Evolutionary conservation across 2,797 vertebrate species (phyloP).

Genomic region (Lepus oiostolus): DNA sequence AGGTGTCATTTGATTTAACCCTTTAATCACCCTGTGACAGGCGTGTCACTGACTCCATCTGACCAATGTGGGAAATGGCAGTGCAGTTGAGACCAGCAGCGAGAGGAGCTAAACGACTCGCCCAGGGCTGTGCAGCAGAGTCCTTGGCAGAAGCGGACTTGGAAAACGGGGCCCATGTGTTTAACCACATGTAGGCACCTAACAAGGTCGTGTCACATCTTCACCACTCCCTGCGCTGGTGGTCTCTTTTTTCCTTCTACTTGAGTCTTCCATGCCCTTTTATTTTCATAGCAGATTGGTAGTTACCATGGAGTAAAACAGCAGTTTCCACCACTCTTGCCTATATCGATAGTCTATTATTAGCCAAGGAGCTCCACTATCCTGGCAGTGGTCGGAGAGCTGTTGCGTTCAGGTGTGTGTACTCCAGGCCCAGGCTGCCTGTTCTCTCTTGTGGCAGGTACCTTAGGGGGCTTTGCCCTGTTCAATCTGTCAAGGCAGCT

Average conservation of each 20-base stretch:
- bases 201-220: background rate
- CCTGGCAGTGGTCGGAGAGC: background rate
- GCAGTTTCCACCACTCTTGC: background rate
- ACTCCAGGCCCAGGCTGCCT: background rate
- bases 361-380: background rate
- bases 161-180: constrained; percentile 27
- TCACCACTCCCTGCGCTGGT: background rate
- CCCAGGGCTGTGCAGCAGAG: background rate
- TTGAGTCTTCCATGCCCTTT: background rate
- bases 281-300: background rate
- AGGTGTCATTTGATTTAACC: background rate
- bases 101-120: background rate
- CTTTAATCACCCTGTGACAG: background rate
- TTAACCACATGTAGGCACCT: background rate
- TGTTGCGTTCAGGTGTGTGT: background rate
- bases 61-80: background rate
- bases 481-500: accelerated
- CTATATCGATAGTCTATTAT: constrained; percentile 7
- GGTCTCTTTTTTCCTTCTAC: background rate
- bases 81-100: background rate
- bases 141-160: background rate
- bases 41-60: background rate
- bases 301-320: background rate
- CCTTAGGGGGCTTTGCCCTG: background rate
- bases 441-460: background rate